A percentile compares a stretch with the other conserved stretches of the same genome.
Conservation (phyloP, 1,140 invertebrate genomes). For the Cephus cinctus region DNA sequence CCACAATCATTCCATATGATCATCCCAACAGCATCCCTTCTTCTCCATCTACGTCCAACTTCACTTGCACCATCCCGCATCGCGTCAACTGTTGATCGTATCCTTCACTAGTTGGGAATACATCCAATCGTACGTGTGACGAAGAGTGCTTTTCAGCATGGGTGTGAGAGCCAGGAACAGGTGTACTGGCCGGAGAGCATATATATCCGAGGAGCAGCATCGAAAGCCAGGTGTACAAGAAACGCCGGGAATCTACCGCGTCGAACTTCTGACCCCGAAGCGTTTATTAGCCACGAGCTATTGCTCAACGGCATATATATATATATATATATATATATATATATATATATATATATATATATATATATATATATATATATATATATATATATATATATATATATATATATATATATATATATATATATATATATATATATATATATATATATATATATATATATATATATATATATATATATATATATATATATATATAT, state of each 20-base stretch:
- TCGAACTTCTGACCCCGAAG: background rate
- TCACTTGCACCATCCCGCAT: background rate
- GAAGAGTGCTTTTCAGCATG: conserved; percentile 11
- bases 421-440: too few relatives aligned
- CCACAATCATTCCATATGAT: too few relatives aligned
- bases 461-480: too few relatives aligned
- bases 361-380: too few relatives aligned
- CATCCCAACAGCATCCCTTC: too few relatives aligned
- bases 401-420: too few relatives aligned
- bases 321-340: too few relatives aligned
- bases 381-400: too few relatives aligned
- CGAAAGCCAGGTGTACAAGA: background rate
- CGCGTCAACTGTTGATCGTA: background rate
- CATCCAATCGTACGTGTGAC: background rate
- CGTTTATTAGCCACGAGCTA: background rate
- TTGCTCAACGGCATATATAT: conserved; percentile 4
- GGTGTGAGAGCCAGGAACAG: conserved; percentile 22
- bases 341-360: too few relatives aligned
- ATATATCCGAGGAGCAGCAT: conserved; percentile 2
- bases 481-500: too few relatives aligned
- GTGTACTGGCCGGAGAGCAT: conserved; percentile 23
- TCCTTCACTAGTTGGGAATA: background rate
- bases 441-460: too few relatives aligned
- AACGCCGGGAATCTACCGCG: background rate
- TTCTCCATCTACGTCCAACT: too few relatives aligned